Conservation (phyloP, 2,113 vertebrate species). For the Danio rerio region GRCz12tu NC_133176.1:4186001-4186500, state of each 20-base stretch:
- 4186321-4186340: constrained; percentile 97
- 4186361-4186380: constrained; percentile 94
- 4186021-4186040: not conserved
- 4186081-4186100: not conserved
- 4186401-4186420: constrained; percentile 70
- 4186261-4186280: not conserved
- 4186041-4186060: not conserved
- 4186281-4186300: too few species aligned
- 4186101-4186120: not conserved
- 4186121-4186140: not conserved
- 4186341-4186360: constrained; percentile 99
- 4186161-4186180: not conserved
- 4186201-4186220: not conserved
- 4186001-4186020: not conserved
- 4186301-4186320: constrained; percentile 75
- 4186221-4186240: not conserved
- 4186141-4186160: not conserved
- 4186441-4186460: constrained; percentile 99
- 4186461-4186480: constrained; percentile 98
- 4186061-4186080: not conserved
- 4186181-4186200: too few species aligned
- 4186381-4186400: constrained; percentile 98
- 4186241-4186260: not conserved
- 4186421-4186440: constrained; percentile 65
- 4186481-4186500: constrained; percentile 97